phyloP scores from a whole-genome alignment of 2,888 invertebrate genomes.

The Latrodectus hesperus region DNA sequence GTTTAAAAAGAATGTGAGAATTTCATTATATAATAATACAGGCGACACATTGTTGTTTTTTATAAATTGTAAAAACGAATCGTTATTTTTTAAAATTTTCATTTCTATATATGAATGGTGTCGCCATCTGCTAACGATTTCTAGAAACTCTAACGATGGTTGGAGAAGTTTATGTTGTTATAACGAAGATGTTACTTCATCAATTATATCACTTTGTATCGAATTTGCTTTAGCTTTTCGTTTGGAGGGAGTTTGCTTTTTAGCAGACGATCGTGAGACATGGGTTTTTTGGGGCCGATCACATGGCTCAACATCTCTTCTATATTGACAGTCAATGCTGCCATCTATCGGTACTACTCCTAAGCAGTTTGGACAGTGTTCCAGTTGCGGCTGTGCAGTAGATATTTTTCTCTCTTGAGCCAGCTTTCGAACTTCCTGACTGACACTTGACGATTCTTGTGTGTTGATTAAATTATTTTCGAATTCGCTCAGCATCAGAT shows the following conservation, averaged over 20 bases:
- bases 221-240: constrained; percentile 21
- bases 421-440: constrained; percentile 45
- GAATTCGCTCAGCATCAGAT: constrained; percentile 88
- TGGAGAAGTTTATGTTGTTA: background rate
- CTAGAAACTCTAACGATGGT: too few relatives aligned
- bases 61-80: too few relatives aligned
- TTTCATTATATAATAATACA: too few relatives aligned
- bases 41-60: too few relatives aligned
- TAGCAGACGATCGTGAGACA: constrained; percentile 51
- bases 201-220: constrained; percentile 33
- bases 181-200: constrained; percentile 51
- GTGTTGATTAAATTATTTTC: constrained; percentile 83
- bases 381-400: constrained; percentile 37
- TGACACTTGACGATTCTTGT: constrained; percentile 58
- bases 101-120: too few relatives aligned
- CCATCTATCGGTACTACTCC: constrained; percentile 58
- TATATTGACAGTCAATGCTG: constrained; percentile 2
- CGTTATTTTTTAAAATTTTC: too few relatives aligned
- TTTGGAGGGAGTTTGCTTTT: constrained; percentile 41
- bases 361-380: constrained; percentile 68
- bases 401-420: constrained; percentile 53
- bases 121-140: too few relatives aligned
- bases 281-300: constrained; percentile 39
- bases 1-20: too few relatives aligned
- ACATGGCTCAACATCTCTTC: background rate